Conservation (phyloP, 2,888 invertebrate genomes). For the Mythimna pallens region DNA sequence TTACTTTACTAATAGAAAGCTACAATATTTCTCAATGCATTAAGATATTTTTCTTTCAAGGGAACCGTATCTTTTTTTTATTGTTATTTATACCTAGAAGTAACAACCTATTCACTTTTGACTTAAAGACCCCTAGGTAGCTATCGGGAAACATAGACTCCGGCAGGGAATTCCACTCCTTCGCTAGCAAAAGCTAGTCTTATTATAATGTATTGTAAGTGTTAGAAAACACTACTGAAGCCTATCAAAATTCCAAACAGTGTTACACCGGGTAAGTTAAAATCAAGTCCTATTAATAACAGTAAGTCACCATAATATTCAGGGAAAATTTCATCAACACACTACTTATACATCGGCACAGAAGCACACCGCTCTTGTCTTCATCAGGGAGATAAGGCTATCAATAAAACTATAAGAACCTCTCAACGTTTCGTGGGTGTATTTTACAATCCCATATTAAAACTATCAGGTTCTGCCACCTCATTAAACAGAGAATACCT, state of each 20-base stretch:
- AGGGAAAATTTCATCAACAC: not conserved
- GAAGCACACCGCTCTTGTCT: not conserved
- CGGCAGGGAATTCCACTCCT: no score
- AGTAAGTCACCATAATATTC: not conserved
- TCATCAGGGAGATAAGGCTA: conserved; percentile 12
- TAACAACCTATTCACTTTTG: no score
- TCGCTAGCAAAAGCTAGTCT: not conserved
- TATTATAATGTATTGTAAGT: no score
- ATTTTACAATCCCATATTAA: conserved; percentile 50
- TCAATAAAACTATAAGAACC: conserved; percentile 19
- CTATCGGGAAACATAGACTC: no score
- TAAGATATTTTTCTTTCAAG: no score
- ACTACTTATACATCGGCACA: not conserved
- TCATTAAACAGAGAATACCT: conserved; percentile 46
- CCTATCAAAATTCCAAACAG: no score
- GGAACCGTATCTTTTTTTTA: no score
- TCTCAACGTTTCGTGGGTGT: conserved; percentile 44
- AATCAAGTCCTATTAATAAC: not conserved
- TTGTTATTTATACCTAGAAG: no score
- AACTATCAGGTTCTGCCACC: conserved; percentile 57
- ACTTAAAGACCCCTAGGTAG: no score
- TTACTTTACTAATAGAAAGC: no score
- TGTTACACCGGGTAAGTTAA: not conserved
- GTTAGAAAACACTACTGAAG: not conserved
- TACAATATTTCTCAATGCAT: no score